A percentile compares a stretch with the other conserved stretches of the same genome.
These are phyloP conservation scores for Laodelphax striatellus DNA, from an alignment of 1,140 invertebrate species.

Conservation along the genomic window DNA sequence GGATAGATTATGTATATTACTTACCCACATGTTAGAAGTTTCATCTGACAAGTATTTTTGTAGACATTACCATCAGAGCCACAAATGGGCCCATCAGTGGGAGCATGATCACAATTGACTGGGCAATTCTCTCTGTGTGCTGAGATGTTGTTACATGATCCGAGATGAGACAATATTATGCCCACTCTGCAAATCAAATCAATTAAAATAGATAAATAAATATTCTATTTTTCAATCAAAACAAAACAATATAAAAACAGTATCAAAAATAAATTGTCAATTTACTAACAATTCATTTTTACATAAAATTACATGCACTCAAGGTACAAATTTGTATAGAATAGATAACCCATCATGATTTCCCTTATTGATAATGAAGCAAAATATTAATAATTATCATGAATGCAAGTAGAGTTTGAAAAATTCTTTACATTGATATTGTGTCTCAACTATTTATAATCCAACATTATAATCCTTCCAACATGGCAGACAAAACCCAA, in stretches of 20 bases:
- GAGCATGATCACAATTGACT: slow-evolving; percentile 68
- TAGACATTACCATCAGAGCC: slow-evolving; percentile 88
- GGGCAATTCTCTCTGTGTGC: slow-evolving; percentile 79
- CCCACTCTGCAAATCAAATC: slow-evolving; percentile 37
- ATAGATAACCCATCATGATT: no score
- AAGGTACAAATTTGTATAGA: no score
- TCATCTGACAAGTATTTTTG: slow-evolving; percentile 87
- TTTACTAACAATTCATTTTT: no score
- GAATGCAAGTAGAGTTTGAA: no score
- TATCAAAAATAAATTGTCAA: background rate
- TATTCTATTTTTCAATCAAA: background rate
- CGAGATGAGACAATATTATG: slow-evolving; percentile 62
- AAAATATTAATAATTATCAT: no score
- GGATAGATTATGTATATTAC: slow-evolving; percentile 10
- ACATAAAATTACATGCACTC: no score
- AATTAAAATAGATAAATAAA: no score
- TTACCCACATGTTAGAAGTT: slow-evolving; percentile 76
- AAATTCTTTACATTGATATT: no score
- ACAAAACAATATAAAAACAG: background rate
- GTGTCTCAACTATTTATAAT: no score
- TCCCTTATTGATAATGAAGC: no score
- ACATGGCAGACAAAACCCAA: no score
- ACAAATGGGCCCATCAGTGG: slow-evolving; percentile 78
- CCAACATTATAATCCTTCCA: no score
- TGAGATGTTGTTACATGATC: slow-evolving; percentile 78